Base-by-base conservation (phyloP, 2,113 vertebrate genomes). In the Charina bottae region DNA sequence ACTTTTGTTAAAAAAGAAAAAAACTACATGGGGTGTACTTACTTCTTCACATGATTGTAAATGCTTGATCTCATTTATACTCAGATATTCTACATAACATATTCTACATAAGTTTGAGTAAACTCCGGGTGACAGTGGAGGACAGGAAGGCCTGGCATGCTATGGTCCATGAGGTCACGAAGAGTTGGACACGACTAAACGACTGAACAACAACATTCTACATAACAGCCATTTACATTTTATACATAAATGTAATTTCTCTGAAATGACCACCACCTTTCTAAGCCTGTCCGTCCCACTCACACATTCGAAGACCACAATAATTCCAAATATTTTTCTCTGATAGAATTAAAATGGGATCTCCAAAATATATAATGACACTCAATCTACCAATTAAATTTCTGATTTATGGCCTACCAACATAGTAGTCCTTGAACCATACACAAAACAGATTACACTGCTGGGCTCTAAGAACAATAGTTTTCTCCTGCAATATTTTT, bases 191-290 rank as follows among this genome's bases (percentile, higher is more conserved):
- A n/a, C n/a, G n/a, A n/a, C n/a, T n/a, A n/a, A n/a, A n/a, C n/a
- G n/a, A n/a, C n/a, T n/a, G n/a, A n/a, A n/a, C n/a, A n/a, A n/a
- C n/a, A n/a, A n/a, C n/a, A 86, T 62, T 42, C 72, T 13, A 72
- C 49, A 59, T n/a, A 72, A 17, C 64, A 90, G 58, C n/a, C 54
- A 55, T 85, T 72, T 4, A 23, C 85, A 24, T 83, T 87, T 56
- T 91, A 26, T 46, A 42, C 89, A 94, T 89, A 91, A 68, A n/a
- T 68, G 4, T 6, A n/a, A 64, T 89, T 93, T 94, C 60, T 37
- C 23, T 28, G 84, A 83, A 92, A 87, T 28, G 7, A 58, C 42
- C 55, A 24, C 0, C 3, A 11, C 13, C 24, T 28, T 60, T 84
- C 26, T 28, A 59, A 83, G 37, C 90, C 87, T 54, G 91, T 55